These are phyloP conservation scores for Thaumatotibia leucotreta DNA, from an alignment of 1,140 invertebrate genomes.

Conservation along the genomic window DNA sequence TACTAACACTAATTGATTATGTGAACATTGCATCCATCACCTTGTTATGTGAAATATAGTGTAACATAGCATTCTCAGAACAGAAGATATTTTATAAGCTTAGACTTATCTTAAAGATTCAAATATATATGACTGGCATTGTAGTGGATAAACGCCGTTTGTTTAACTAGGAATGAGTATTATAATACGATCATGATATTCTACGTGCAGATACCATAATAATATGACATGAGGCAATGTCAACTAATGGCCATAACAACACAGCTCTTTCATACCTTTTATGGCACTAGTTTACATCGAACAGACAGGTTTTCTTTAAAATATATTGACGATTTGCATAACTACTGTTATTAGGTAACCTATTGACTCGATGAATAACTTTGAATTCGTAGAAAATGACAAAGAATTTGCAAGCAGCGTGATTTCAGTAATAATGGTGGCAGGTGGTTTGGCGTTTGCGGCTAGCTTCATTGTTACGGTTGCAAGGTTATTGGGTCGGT, in stretches of 20 bases:
- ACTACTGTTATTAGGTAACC: slow-evolving; percentile 14
- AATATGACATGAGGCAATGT: background rate
- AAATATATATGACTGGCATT: too few species aligned
- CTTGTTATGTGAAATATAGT: too few species aligned
- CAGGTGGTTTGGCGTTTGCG: slow-evolving; percentile 5
- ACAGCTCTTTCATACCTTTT: background rate
- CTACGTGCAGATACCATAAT: background rate
- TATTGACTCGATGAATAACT: background rate
- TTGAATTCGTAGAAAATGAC: slow-evolving; percentile 7
- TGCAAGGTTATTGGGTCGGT: slow-evolving; percentile 11
- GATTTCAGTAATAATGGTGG: background rate
- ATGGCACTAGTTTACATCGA: slow-evolving; percentile 12
- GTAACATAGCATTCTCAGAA: too few species aligned
- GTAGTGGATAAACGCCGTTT: slow-evolving; percentile 18
- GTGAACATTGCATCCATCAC: too few species aligned
- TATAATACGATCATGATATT: slow-evolving; percentile 1
- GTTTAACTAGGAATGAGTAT: background rate
- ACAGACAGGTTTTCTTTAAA: slow-evolving; percentile 25
- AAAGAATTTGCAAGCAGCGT: background rate
- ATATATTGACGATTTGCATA: slow-evolving; percentile 34
- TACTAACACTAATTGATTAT: too few species aligned
- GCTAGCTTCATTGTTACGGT: slow-evolving; percentile 8
- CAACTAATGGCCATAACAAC: background rate
- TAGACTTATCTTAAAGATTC: too few species aligned
- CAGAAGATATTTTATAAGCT: too few species aligned